These are phyloP conservation scores for Lepidocyrtoides sp. DNA, from an alignment of 2,888 invertebrate species.

Conservation along the genomic window DNA sequence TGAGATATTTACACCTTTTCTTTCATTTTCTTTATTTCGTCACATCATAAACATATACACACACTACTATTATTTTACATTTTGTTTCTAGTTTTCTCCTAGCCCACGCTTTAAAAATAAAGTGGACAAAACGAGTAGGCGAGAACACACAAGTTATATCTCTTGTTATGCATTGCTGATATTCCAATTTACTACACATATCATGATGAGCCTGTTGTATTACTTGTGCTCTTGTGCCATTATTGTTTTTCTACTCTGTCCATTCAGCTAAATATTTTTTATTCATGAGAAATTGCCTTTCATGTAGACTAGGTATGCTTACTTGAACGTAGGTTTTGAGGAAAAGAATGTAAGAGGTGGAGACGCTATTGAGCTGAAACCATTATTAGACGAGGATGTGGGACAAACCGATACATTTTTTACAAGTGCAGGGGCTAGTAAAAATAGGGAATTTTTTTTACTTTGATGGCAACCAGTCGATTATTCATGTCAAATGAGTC, in stretches of 20 bases:
- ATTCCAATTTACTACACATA: too few relatives aligned
- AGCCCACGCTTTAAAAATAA: too few relatives aligned
- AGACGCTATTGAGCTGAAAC: neutral
- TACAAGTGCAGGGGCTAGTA: constrained; percentile 21
- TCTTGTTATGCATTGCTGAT: too few relatives aligned
- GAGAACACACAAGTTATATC: too few relatives aligned
- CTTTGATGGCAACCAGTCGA: constrained; percentile 42
- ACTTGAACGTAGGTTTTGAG: neutral
- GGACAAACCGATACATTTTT: constrained; percentile 59
- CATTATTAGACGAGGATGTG: constrained; percentile 18
- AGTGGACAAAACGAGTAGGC: too few relatives aligned
- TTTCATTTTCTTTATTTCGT: neutral
- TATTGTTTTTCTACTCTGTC: neutral
- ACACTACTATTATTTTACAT: neutral
- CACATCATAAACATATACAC: constrained; percentile 15
- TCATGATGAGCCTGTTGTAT: constrained; percentile 47
- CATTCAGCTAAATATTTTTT: constrained; percentile 39
- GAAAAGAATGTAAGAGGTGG: too few relatives aligned
- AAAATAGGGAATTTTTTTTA: constrained; percentile 1
- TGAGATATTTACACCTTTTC: constrained; percentile 69
- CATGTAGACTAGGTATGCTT: neutral
- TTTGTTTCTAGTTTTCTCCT: constrained; percentile 15
- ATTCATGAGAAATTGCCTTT: constrained; percentile 17
- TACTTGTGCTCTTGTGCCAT: neutral
- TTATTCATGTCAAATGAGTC: constrained; percentile 70